Conservation (phyloP, 2,797 vertebrate species). For the Manis crassicaudata region DNA sequence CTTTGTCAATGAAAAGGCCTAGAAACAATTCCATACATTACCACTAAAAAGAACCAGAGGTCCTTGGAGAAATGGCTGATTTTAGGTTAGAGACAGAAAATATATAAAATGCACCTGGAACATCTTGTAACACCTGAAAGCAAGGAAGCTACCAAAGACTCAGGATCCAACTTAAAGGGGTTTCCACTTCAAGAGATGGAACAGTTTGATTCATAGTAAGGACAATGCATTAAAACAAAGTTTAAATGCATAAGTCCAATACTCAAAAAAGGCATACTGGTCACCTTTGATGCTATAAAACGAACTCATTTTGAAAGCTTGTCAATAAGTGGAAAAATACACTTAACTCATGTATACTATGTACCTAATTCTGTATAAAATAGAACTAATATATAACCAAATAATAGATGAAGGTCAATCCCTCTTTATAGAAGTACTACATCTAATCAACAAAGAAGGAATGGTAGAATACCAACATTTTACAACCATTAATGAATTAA, state of each 20-base stretch:
- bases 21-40: constrained; percentile 26
- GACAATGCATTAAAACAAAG: background rate
- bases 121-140: constrained; percentile 8
- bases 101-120: constrained; percentile 15
- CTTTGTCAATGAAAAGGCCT: constrained; percentile 27
- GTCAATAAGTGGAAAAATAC: constrained; percentile 18
- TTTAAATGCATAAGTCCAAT: background rate
- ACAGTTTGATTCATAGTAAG: background rate
- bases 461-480: background rate
- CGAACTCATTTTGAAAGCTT: constrained; percentile 40
- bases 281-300: constrained; percentile 40
- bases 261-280: constrained; percentile 3
- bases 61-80: constrained; percentile 23
- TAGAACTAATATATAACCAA: background rate
- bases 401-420: constrained; percentile 2
- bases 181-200: constrained; percentile 26
- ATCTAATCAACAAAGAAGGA: constrained; percentile 40
- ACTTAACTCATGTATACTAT: background rate
- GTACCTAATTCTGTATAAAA: background rate
- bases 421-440: constrained; percentile 42
- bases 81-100: background rate
- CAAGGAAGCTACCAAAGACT: constrained; percentile 27
- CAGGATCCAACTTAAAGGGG: background rate
- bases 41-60: background rate
- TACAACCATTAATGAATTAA: constrained; percentile 41